phyloP scores from a whole-genome alignment of 2,888 invertebrate genomes.

The Tineola bisselliella region DNA sequence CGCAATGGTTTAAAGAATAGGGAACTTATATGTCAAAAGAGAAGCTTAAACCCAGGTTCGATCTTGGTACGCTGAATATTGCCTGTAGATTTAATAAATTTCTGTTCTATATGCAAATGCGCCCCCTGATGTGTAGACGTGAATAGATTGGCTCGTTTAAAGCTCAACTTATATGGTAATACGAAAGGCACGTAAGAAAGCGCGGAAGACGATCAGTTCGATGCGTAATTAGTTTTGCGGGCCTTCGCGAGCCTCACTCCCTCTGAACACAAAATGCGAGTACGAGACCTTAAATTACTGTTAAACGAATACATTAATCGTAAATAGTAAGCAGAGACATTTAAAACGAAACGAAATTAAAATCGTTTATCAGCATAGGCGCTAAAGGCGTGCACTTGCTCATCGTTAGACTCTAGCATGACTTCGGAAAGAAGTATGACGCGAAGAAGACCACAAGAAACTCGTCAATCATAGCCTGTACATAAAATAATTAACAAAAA shows the following conservation, averaged over 20 bases:
- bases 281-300: neutral
- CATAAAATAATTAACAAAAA: no score
- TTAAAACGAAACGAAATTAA: no score
- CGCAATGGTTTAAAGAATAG: neutral
- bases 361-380: no score
- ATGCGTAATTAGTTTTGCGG: conserved; percentile 66
- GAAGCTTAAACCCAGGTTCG: conserved; percentile 1
- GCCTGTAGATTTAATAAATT: conserved; percentile 69
- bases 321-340: neutral
- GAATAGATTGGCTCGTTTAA: conserved; percentile 69
- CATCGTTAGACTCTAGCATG: no score
- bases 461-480: no score
- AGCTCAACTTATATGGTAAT: conserved; percentile 69
- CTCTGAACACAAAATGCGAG: conserved; percentile 35
- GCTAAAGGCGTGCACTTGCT: no score
- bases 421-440: no score
- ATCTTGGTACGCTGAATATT: conserved; percentile 64
- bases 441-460: no score
- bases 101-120: conserved; percentile 69
- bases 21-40: neutral
- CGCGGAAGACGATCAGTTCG: conserved; percentile 61
- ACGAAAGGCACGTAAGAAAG: conserved; percentile 67
- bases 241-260: conserved; percentile 47
- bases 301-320: neutral
- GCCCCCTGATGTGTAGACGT: conserved; percentile 69